phyloP scores from a whole-genome alignment of 2,888 invertebrate genomes.

The Lucinisca nassula region DNA sequence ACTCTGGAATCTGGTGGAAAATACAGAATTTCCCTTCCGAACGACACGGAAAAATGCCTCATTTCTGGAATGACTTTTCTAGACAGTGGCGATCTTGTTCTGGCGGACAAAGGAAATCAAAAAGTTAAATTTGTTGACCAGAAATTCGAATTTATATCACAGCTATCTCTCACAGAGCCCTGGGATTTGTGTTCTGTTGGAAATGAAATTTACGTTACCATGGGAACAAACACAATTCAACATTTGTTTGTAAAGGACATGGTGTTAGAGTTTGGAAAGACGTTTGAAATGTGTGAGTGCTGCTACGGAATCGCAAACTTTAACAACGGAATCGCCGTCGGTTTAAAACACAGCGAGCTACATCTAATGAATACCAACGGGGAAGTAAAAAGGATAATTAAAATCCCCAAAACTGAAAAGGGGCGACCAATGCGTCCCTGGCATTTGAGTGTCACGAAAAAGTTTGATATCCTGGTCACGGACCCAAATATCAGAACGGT shows the following conservation, averaged over 20 bases:
- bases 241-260: neutral
- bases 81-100: neutral
- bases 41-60: neutral
- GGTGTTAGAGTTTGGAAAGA: neutral
- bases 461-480: neutral
- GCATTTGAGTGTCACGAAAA: neutral
- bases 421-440: neutral
- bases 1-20: slow-evolving; percentile 8
- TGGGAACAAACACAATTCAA: neutral
- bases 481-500: neutral
- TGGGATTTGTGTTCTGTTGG: neutral
- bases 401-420: neutral
- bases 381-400: neutral
- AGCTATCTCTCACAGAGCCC: neutral
- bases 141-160: neutral
- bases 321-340: neutral
- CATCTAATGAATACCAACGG: neutral
- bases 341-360: neutral
- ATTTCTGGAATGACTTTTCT: neutral
- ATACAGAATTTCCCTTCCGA: slow-evolving; percentile 1
- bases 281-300: neutral
- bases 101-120: neutral
- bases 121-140: neutral
- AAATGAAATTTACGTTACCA: neutral
- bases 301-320: neutral